Evolutionary conservation across 92 coral and sea anemone genomes (phyloP).

Genomic region (Parazoanthus darwini): DNA sequence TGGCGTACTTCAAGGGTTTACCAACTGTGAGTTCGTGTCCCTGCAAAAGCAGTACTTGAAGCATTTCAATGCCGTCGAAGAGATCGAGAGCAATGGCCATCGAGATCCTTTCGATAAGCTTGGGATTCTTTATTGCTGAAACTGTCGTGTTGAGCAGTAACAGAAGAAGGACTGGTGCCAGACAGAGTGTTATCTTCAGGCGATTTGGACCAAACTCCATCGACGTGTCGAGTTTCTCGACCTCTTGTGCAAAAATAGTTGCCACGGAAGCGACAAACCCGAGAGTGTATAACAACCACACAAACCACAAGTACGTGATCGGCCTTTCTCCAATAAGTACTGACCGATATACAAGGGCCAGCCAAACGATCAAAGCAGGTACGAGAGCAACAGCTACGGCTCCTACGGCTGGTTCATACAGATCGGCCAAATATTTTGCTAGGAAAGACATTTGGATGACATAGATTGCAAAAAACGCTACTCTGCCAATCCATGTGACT

Average conservation of each 20-base stretch:
- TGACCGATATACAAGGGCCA: background rate
- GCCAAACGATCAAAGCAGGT: slow-evolving; percentile 1
- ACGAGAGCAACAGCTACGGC: background rate
- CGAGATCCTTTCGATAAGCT: slow-evolving; percentile 42
- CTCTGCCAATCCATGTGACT: background rate
- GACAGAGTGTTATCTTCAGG: slow-evolving; percentile 63
- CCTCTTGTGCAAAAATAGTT: slow-evolving; percentile 33
- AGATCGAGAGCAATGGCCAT: slow-evolving; percentile 53
- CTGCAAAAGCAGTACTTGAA: slow-evolving; percentile 50
- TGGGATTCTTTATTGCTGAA: slow-evolving; percentile 28
- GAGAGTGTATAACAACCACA: slow-evolving; percentile 34
- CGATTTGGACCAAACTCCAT: slow-evolving; percentile 68
- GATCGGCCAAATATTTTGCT: slow-evolving; percentile 4
- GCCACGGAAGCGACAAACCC: slow-evolving; percentile 34
- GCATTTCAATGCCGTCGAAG: slow-evolving; percentile 64
- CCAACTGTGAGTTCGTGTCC: slow-evolving; percentile 16
- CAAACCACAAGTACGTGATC: slow-evolving; percentile 42
- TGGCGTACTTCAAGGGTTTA: slow-evolving; percentile 21
- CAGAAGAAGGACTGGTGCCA: slow-evolving; percentile 63
- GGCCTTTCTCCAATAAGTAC: background rate
- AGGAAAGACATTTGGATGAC: slow-evolving; percentile 11
- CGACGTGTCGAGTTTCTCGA: slow-evolving; percentile 42
- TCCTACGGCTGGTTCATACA: background rate
- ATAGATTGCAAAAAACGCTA: slow-evolving; percentile 1
- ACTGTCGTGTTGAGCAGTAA: slow-evolving; percentile 57